These are phyloP conservation scores for Anastatus disparis DNA, from an alignment of 1,140 invertebrate species.

Conservation along the genomic window DNA sequence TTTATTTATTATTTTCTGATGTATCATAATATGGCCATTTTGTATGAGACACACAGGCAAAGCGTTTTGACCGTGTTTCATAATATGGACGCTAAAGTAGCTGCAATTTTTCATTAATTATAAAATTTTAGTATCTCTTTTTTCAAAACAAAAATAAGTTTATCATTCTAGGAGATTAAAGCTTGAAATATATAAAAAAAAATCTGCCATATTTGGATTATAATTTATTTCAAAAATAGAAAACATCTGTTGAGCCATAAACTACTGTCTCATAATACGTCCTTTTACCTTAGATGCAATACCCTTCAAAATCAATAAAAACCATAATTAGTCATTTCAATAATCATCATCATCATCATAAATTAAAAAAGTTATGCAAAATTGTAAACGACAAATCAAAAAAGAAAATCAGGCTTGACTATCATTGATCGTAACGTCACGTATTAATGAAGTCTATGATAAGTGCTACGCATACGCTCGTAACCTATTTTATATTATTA, in stretches of 20 bases:
- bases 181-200: neutral
- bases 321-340: no score
- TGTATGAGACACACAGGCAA: neutral
- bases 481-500: no score
- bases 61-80: neutral
- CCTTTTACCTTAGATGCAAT: constrained; percentile 1
- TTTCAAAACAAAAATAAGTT: neutral
- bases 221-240: neutral
- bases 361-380: no score
- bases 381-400: no score
- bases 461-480: no score
- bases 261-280: neutral
- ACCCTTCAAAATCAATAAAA: no score
- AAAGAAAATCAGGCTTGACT: no score
- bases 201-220: neutral
- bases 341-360: no score
- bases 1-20: neutral
- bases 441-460: no score
- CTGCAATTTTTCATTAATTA: neutral
- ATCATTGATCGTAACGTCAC: no score
- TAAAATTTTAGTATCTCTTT: neutral
- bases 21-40: neutral
- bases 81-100: neutral
- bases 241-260: neutral
- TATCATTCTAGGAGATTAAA: neutral